A percentile compares a stretch with the other conserved stretches of the same genome.
phyloP scores from a whole-genome alignment of 1,140 invertebrate genomes.

The Chlorops oryzae region DNA sequence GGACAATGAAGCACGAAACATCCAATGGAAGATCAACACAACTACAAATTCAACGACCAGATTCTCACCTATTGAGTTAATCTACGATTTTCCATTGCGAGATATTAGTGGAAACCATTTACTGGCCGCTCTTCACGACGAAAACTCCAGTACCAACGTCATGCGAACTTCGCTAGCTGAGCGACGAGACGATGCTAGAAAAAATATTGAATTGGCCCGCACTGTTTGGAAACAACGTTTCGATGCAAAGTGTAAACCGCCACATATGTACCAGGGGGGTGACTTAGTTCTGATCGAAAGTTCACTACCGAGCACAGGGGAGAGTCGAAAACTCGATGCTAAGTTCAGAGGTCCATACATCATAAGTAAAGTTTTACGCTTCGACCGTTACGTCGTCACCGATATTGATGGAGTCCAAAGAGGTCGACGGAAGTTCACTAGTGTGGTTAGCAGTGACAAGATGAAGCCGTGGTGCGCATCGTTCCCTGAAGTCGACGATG shows the following conservation, averaged over 20 bases:
- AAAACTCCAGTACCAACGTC: neutral
- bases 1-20: conserved; percentile 16
- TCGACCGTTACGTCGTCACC: conserved; percentile 19
- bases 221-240: neutral
- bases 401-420: too few species aligned
- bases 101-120: conserved; percentile 6
- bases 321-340: conserved; percentile 23
- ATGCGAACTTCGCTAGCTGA: neutral
- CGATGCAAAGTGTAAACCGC: conserved; percentile 11
- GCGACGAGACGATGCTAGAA: neutral
- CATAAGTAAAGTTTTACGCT: conserved; percentile 10
- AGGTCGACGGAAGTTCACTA: conserved; percentile 6
- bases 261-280: conserved; percentile 24
- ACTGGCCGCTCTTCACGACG: neutral
- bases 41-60: conserved; percentile 19
- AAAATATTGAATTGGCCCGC: neutral
- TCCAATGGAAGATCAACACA: conserved; percentile 26
- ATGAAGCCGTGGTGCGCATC: conserved; percentile 16
- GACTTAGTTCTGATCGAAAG: conserved; percentile 24
- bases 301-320: conserved; percentile 16
- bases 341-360: conserved; percentile 26
- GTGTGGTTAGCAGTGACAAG: conserved; percentile 3
- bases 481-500: conserved; percentile 12
- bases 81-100: conserved; percentile 8
- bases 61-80: too few species aligned